Evolutionary conservation across 2,113 vertebrate genomes (phyloP).

Genomic region (Phrynosoma blainvillii): DNA sequence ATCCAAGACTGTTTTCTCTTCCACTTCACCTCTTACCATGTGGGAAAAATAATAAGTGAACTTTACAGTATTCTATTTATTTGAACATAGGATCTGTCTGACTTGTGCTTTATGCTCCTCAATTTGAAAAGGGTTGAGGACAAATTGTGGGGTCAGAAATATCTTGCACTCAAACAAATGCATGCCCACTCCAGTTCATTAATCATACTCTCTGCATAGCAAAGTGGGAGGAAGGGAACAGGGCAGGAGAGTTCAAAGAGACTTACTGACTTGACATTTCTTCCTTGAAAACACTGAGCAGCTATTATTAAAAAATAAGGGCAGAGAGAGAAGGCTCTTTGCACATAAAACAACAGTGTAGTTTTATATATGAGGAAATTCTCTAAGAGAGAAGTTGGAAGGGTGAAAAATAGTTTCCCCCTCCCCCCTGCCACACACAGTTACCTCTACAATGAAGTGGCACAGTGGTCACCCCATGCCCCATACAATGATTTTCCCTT

Average conservation of each 20-base stretch:
- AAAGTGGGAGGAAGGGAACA: background rate
- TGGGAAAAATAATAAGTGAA: background rate
- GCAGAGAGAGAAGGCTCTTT: background rate
- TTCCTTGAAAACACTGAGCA: background rate
- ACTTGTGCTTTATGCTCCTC: background rate
- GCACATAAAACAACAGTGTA: background rate
- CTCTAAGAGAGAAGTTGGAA: background rate
- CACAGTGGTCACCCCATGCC: background rate
- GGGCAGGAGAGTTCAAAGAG: background rate
- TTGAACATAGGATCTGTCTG: background rate
- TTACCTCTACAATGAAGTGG: background rate
- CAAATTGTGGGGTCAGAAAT: background rate
- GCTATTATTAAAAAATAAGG: background rate
- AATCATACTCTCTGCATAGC: background rate
- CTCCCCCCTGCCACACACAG: no score
- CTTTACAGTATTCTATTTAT: background rate
- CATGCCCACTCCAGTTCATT: background rate
- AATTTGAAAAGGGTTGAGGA: background rate
- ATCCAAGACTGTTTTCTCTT: background rate
- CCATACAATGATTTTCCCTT: background rate
- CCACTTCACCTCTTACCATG: background rate
- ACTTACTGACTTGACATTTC: background rate
- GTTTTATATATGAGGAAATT: background rate
- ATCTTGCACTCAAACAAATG: background rate
- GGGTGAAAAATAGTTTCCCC: background rate